Base-by-base conservation (phyloP, 2,797 vertebrate genomes). In the Anisognathus igniventris region DNA sequence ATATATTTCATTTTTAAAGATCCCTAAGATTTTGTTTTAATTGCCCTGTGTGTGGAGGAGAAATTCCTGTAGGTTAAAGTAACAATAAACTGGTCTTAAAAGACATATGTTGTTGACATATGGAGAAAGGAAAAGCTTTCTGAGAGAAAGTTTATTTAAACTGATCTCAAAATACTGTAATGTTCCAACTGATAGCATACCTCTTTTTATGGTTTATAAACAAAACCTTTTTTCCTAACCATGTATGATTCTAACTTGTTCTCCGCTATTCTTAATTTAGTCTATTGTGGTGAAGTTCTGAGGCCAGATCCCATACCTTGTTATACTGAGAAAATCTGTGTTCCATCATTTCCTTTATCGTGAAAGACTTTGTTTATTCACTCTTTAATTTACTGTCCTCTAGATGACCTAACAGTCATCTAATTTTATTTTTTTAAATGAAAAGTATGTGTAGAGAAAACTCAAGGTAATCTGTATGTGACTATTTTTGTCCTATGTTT, bases 321-420 rank as follows among this genome's bases (percentile, higher is more conserved):
- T 91, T 95, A 95, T 80, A 27, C 68, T 85, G 73, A 92, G 81
- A 93, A 93, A 80, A 74, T 65, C 79, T 93, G 92, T 80, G 64
- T 95, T 90, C 77, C 50, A 87, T 88, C 33, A 92, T 72, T 88
- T 95, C 86, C 54, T 88, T 95, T 92, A 35, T 86, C 92, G 76
- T 92, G 79, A 96, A 95, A 67, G 81, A 81, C 83, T 96, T 91
- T 90, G 75, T 92, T 97, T 96, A 95, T 94, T 94, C 94, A 40
- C 23, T 94, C 24, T 90, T 79, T 94, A 93, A 45, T 94, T 97
- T 97, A 95, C 53, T 89, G 75, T 95, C 70, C 77, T 86, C 54
- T 93, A 70, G 57, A 77, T 91, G 79, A 93, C 44, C 77, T 68
- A 89, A 79, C 37, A 53, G 58, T 80, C 70, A 91, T 94, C 45